A percentile compares a stretch with the other conserved stretches of the same genome.
These are phyloP conservation scores for Apotomis capreana DNA, from an alignment of 2,888 invertebrate species.

Conservation along the genomic window DNA sequence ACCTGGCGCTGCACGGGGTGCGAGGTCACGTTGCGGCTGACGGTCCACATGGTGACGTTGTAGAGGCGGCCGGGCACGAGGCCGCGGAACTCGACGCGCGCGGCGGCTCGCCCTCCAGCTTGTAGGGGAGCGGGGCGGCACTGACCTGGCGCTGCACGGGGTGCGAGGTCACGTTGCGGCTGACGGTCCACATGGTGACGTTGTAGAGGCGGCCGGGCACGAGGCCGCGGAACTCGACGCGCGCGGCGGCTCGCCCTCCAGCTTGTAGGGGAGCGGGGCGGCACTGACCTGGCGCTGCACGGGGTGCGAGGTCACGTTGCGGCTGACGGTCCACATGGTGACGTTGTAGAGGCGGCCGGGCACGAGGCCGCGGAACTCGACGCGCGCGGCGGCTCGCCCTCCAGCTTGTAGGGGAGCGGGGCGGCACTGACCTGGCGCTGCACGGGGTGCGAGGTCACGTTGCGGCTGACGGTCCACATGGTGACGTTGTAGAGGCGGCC, in stretches of 20 bases:
- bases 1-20: no score
- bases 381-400: no score
- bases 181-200: conserved; percentile 92
- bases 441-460: conserved; percentile 89
- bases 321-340: conserved; percentile 92
- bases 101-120: no score
- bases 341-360: conserved; percentile 92
- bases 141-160: conserved; percentile 63
- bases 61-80: no score
- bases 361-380: conserved; percentile 81
- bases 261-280: no score
- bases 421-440: conserved; percentile 55
- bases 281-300: no score
- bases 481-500: conserved; percentile 92
- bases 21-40: no score
- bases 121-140: no score
- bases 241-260: no score
- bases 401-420: no score
- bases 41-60: conserved; percentile 43
- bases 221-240: no score
- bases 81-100: no score
- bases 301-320: conserved; percentile 81
- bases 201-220: conserved; percentile 84
- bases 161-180: conserved; percentile 88
- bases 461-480: conserved; percentile 91